Evolutionary conservation across 2,888 invertebrate genomes (phyloP), one percentile per base, ranked within the genome.

Genomic region (Drosophila affinis): DNA sequence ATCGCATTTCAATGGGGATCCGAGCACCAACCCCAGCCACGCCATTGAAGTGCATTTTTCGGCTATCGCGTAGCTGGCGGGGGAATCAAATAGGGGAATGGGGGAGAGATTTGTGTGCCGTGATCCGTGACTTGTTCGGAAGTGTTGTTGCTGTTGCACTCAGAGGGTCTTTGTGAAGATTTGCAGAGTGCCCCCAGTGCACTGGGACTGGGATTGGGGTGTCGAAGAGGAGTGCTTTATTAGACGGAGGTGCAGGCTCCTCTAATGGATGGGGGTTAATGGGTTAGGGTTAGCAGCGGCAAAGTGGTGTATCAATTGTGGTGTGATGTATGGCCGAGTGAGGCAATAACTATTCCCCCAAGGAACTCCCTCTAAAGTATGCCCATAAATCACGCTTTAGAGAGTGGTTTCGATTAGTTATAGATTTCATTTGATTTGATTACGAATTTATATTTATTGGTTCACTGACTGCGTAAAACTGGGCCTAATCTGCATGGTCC

Each of bases 221-320:
- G 39, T 49, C 29, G 29, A 18, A 12, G 53, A 56, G 71, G 63
- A 55, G 51, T 52, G 55, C 61, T 52, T 67, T 60, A 72, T 78
- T 64, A 57, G 53, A 72, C 51, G 27, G 47, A 34, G 52, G 56
- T 39, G 39, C 2, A 7, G 39, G 39, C 47, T 49, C 34, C 60
- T 46, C 62, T 75, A 81, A 78, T 64, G 76, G 53, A 58, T 17
- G 34, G 61, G 39, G 59, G 64, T 54, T 78, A 68, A 76, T 81
- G 62, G 73, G 48, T 47, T 52, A 47, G 62, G 47, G 58, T 63
- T 63, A 29, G 29, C 7, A 54, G 32, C 53, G 45, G 47, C 55
- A 60, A 65, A 65, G 65, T 56, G 69, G 72, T 39, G 65, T 59
- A 68, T 24, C 53, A 51, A 61, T 51, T 70, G 62, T 51, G 58